These are phyloP conservation scores for Macaca nemestrina DNA, from an alignment of 2,113 vertebrate species.

Conservation along the genomic window DNA sequence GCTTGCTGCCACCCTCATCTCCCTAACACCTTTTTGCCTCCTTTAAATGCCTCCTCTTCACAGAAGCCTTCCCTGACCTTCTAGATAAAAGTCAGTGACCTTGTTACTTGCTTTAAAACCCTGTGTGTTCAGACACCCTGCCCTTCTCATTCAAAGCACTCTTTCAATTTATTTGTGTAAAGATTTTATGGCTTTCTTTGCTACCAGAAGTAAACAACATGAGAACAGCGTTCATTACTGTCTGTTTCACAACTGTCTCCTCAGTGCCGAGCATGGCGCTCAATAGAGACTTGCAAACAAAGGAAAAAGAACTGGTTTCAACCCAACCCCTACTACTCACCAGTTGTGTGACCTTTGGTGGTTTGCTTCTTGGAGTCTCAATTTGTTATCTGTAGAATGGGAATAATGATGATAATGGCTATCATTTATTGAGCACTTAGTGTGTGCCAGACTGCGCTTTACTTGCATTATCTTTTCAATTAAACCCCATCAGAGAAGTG, in stretches of 20 bases:
- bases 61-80: not conserved
- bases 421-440: not conserved
- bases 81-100: not conserved
- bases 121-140: not conserved
- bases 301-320: not conserved
- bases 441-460: not conserved
- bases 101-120: not conserved
- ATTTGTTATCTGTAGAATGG: conserved; percentile 30
- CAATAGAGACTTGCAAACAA: not conserved
- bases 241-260: not conserved
- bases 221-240: not conserved
- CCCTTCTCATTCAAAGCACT: not conserved
- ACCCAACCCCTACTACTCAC: not conserved
- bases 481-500: not conserved
- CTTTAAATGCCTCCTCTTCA: conserved; percentile 6
- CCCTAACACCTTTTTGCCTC: not conserved
- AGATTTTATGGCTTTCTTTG: not conserved
- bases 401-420: not conserved
- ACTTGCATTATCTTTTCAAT: not conserved
- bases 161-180: not conserved
- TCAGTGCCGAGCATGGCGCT: not conserved
- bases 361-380: conserved; percentile 11
- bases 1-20: not conserved
- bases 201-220: not conserved
- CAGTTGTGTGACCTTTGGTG: conserved; percentile 30